Percentiles rank a stretch among this genome's conserved stretches.
These are phyloP conservation scores for Torymus aiolomorphi DNA, from an alignment of 2,888 invertebrate species.

Conservation along the genomic window DNA sequence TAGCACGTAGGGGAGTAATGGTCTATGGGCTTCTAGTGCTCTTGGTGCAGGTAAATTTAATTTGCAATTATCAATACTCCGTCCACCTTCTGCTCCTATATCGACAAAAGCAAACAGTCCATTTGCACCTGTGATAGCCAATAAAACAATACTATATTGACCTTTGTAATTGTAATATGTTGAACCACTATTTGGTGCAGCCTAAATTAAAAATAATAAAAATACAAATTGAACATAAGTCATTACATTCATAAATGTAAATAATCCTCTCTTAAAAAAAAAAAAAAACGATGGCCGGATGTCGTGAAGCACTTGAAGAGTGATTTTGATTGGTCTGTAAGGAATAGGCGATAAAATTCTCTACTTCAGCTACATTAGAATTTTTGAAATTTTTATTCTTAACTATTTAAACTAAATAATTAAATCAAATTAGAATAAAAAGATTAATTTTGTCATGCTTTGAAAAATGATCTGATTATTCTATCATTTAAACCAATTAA, in stretches of 20 bases:
- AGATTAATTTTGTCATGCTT: too few species aligned
- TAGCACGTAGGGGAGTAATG: conserved; percentile 53
- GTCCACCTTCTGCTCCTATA: conserved; percentile 60
- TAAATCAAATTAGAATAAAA: too few species aligned
- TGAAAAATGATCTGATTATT: too few species aligned
- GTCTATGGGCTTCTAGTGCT: conserved; percentile 28
- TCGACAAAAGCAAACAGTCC: conserved; percentile 55
- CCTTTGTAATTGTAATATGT: conserved; percentile 59
- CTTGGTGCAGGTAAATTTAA: conserved; percentile 6
- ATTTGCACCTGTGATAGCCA: conserved; percentile 58
- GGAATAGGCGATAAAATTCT: too few species aligned
- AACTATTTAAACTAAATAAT: too few species aligned
- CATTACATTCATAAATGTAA: background rate
- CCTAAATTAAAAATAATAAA: background rate
- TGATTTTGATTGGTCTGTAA: too few species aligned
- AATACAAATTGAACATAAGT: background rate
- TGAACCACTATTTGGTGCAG: conserved; percentile 36
- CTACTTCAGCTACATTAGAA: too few species aligned
- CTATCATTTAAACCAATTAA: too few species aligned
- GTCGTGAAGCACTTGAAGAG: too few species aligned
- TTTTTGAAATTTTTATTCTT: too few species aligned
- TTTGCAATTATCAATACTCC: background rate
- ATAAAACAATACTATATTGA: conserved; percentile 56
- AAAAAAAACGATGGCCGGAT: too few species aligned
- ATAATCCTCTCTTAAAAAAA: background rate